Evolutionary conservation across 2,888 invertebrate genomes (phyloP).

Genomic region (Acleris sparsana): DNA sequence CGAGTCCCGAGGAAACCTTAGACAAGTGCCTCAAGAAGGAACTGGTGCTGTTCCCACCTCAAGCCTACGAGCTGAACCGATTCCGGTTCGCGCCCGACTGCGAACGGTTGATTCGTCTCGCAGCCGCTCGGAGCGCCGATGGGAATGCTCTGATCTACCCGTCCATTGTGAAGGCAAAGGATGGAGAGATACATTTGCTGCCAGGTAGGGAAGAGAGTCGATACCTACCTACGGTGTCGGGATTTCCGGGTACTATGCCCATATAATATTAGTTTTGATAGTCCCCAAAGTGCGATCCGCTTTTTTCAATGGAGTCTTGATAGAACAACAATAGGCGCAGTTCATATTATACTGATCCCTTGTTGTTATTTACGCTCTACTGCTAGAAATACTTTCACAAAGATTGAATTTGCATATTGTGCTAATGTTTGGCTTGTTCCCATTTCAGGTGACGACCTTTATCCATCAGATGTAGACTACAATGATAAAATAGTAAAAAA

Average conservation of each 20-base stretch:
- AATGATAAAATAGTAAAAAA: slow-evolving; percentile 47
- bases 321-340: no score
- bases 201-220: slow-evolving; percentile 77
- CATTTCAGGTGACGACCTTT: slow-evolving; percentile 80
- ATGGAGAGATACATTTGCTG: slow-evolving; percentile 83
- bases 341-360: no score
- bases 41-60: slow-evolving; percentile 87
- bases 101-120: slow-evolving; percentile 83
- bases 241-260: no score
- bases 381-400: no score
- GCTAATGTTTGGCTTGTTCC: slow-evolving; percentile 19
- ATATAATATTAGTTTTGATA: no score
- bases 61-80: slow-evolving; percentile 88
- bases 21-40: slow-evolving; percentile 61
- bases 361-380: no score
- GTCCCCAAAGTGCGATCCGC: no score
- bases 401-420: no score
- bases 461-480: slow-evolving; percentile 69
- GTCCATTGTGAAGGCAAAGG: slow-evolving; percentile 76
- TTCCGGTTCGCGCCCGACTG: slow-evolving; percentile 82
- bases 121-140: slow-evolving; percentile 77
- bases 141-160: slow-evolving; percentile 84
- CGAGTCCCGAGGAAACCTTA: slow-evolving; percentile 80
- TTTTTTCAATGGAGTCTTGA: no score
- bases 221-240: no score